Conservation (phyloP, 2,113 vertebrate species). For the Oreochromis spilurus region DNA sequence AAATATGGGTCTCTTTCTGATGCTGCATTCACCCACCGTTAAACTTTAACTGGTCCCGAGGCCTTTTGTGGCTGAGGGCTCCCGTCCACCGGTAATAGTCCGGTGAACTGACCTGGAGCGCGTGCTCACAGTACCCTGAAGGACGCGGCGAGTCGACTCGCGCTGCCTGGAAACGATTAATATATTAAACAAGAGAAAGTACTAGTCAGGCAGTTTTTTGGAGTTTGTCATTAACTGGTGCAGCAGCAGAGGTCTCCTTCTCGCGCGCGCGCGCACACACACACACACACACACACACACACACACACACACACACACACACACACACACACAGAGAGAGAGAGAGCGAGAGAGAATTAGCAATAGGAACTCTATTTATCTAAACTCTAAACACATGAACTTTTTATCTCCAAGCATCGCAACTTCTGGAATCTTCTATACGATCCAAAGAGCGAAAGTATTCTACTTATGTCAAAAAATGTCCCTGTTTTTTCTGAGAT, state of each 20-base stretch:
- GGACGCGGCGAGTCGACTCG: slow-evolving; percentile 1
- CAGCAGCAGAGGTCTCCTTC: background rate
- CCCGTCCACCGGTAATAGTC: slow-evolving; percentile 9
- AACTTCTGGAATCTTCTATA: background rate
- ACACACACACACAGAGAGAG: background rate
- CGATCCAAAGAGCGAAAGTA: background rate
- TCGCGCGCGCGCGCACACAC: background rate
- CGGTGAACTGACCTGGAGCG: slow-evolving; percentile 39
- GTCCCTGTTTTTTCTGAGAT: background rate
- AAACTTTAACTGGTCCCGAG: slow-evolving; percentile 51
- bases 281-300: background rate
- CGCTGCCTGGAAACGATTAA: slow-evolving; percentile 21
- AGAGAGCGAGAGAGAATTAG: background rate
- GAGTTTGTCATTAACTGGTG: slow-evolving; percentile 50
- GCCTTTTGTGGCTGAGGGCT: background rate
- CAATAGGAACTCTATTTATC: background rate
- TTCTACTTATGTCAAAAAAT: background rate
- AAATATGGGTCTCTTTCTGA: background rate
- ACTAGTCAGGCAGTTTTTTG: background rate
- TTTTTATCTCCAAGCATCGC: background rate
- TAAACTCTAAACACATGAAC: background rate
- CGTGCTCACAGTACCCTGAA: slow-evolving; percentile 36
- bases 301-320: background rate
- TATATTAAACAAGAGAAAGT: slow-evolving; percentile 7
- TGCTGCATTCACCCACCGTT: slow-evolving; percentile 20